phyloP scores from a whole-genome alignment of 2,113 vertebrate genomes.

The Nothocercus nigrocapillus region DNA sequence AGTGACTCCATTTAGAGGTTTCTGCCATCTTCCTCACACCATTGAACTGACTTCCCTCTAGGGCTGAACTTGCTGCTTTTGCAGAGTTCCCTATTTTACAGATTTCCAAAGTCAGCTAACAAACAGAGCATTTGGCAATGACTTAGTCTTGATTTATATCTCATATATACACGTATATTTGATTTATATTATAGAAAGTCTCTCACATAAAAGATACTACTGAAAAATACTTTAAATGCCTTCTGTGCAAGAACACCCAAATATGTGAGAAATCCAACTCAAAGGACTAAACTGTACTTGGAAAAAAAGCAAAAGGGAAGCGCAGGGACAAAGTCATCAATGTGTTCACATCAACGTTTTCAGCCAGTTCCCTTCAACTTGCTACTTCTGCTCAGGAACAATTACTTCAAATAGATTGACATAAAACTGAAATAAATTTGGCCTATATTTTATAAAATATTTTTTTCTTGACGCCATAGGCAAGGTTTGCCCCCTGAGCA shows the following conservation, averaged over 20 bases:
- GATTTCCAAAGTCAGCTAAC: neutral
- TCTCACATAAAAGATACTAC: neutral
- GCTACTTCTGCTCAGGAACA: neutral
- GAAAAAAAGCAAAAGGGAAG: neutral
- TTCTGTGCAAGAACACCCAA: neutral
- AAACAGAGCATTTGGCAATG: neutral
- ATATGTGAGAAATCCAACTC: neutral
- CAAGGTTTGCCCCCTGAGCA: neutral
- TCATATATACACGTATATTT: no score
- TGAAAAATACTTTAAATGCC: neutral
- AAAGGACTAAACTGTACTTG: neutral
- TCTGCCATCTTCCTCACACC: neutral
- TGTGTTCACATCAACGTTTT: rapidly evolving
- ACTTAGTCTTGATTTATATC: neutral
- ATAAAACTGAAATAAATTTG: neutral
- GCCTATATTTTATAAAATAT: rapidly evolving
- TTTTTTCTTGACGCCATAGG: rapidly evolving
- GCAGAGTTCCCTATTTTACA: neutral
- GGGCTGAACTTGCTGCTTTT: neutral
- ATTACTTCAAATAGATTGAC: neutral
- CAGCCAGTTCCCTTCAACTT: neutral
- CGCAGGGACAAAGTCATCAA: neutral
- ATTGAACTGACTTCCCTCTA: neutral
- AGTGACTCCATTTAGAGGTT: neutral
- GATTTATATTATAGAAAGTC: neutral